Evolutionary conservation across 2,888 invertebrate species (phyloP).

Genomic region (Smittia aterrima): DNA sequence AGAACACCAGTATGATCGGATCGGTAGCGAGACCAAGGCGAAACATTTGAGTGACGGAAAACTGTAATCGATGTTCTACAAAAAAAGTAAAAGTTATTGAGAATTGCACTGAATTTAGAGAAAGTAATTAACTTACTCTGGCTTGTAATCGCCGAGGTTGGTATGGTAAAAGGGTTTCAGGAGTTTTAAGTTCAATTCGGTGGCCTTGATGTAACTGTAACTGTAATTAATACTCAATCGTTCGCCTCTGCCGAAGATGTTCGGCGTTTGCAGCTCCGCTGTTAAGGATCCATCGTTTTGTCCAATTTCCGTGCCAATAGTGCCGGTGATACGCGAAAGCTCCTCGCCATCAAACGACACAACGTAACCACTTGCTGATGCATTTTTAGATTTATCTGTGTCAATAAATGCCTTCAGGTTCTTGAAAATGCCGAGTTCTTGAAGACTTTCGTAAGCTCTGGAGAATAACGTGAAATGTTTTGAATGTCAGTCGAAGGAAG

Average conservation of each 20-base stretch:
- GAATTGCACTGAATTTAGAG: slow-evolving; percentile 42
- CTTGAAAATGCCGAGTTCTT: slow-evolving; percentile 84
- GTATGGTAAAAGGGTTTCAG: slow-evolving; percentile 80
- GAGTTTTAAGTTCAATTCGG: slow-evolving; percentile 75
- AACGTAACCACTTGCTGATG: slow-evolving; percentile 79
- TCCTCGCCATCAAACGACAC: slow-evolving; percentile 83
- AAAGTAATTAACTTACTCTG: slow-evolving; percentile 59
- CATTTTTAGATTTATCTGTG: slow-evolving; percentile 73
- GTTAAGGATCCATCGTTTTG: slow-evolving; percentile 85
- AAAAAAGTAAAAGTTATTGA: too few relatives aligned
- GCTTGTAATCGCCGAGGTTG: slow-evolving; percentile 56
- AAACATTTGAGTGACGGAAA: slow-evolving; percentile 74
- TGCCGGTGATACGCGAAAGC: slow-evolving; percentile 75
- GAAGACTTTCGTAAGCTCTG: slow-evolving; percentile 70
- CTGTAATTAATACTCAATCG: slow-evolving; percentile 77
- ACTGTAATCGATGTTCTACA: slow-evolving; percentile 67
- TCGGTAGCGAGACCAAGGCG: slow-evolving; percentile 79
- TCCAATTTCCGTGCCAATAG: slow-evolving; percentile 82
- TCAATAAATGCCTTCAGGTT: slow-evolving; percentile 84
- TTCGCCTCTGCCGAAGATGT: slow-evolving; percentile 86
- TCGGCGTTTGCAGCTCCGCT: slow-evolving; percentile 70
- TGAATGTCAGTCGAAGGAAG: too few relatives aligned
- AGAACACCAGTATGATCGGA: slow-evolving; percentile 75
- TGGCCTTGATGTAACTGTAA: slow-evolving; percentile 77
- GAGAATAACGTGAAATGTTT: slow-evolving; percentile 45